phyloP scores from a whole-genome alignment of 2,888 invertebrate species.

The Sarcophaga caerulescens region DNA sequence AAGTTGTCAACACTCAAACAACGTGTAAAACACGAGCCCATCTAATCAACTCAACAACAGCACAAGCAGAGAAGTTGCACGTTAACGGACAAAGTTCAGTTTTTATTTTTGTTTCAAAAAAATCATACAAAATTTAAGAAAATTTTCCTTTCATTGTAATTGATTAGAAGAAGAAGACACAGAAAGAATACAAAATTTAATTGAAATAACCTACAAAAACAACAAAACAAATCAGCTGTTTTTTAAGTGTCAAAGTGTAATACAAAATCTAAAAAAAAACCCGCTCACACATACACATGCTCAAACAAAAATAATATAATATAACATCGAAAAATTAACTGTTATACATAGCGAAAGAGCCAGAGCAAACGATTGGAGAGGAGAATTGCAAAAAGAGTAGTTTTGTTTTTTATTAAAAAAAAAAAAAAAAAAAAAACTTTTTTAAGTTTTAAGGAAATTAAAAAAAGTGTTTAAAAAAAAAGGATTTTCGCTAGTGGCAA shows the following conservation, averaged over 20 bases:
- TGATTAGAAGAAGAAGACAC: background rate
- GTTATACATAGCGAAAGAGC: constrained; percentile 10
- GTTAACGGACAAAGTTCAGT: constrained; percentile 46
- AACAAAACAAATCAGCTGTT: constrained; percentile 60
- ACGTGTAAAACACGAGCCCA: constrained; percentile 37
- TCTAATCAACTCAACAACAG: background rate
- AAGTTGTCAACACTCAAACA: constrained; percentile 28
- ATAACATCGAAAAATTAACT: constrained; percentile 28
- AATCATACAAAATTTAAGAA: background rate
- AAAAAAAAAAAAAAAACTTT: background rate
- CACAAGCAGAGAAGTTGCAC: background rate
- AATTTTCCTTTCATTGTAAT: background rate
- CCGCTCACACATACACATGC: background rate
- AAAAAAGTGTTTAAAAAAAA: constrained; percentile 11
- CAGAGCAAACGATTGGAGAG: too few relatives aligned
- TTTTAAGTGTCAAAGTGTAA: constrained; percentile 36
- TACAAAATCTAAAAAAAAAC: background rate
- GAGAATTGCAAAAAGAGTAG: too few relatives aligned
- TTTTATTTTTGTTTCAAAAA: background rate
- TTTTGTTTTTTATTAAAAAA: background rate
- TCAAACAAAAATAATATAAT: background rate
- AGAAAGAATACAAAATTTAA: constrained; percentile 16
- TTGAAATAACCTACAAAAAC: constrained; percentile 43
- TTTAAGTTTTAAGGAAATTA: background rate
- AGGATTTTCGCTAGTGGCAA: background rate